phyloP scores from a whole-genome alignment of 2,113 vertebrate species.

The Tonatia bakeri region DNA sequence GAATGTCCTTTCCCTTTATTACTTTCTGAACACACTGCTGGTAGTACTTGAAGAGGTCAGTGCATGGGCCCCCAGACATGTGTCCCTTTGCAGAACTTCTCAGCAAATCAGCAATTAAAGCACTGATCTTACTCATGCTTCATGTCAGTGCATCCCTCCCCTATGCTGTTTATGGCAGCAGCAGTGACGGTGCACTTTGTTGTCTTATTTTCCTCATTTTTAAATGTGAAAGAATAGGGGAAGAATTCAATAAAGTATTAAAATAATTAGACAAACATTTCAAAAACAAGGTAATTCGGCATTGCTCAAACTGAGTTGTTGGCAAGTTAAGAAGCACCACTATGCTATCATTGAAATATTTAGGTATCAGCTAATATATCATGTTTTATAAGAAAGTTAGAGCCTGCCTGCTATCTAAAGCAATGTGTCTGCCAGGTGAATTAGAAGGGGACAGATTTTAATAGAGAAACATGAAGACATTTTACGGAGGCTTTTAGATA shows the following conservation, averaged over 20 bases:
- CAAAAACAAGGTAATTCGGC: background rate
- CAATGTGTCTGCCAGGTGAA: background rate
- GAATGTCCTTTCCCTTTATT: constrained; percentile 97
- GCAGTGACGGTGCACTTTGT: too few relatives aligned
- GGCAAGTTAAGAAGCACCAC: background rate
- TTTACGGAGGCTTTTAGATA: background rate
- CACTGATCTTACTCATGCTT: constrained; percentile 84
- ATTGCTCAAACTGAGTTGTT: background rate
- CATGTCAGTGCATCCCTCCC: too few relatives aligned
- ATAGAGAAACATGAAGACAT: background rate
- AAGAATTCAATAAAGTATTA: background rate
- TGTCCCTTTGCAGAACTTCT: constrained; percentile 97
- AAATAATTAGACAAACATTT: background rate
- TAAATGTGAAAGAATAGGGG: background rate
- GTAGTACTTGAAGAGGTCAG: constrained; percentile 92
- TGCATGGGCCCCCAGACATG: constrained; percentile 90
- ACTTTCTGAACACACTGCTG: constrained; percentile 96
- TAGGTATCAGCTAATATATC: background rate
- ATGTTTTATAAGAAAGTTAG: background rate
- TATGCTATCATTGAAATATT: background rate
- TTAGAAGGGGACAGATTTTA: background rate
- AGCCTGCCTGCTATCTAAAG: background rate
- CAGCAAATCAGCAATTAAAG: constrained; percentile 98
- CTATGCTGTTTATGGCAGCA: too few relatives aligned
- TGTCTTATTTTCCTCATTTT: background rate